Evolutionary conservation across 2,113 vertebrate genomes (phyloP), one percentile per base, ranked within the genome.

Genomic region (Heterotilapia buettikoferi): DNA sequence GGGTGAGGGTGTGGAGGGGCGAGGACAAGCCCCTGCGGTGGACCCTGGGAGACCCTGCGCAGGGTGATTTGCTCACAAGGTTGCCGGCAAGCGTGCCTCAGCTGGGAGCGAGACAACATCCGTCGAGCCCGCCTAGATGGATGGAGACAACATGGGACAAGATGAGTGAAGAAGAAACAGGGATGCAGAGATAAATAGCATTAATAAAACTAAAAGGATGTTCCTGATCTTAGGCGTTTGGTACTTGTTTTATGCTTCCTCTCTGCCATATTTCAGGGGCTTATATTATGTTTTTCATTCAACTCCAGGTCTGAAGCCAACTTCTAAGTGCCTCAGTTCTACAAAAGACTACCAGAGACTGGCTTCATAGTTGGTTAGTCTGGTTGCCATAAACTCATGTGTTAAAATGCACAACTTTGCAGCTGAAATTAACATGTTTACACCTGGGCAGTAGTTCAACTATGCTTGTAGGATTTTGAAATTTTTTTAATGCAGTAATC

Each of bases 61-160:
- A 97, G 90, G 91, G 94, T 93, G 90, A 97, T 97, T 92, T 96
- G 96, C 95, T 97, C 97, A 29, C 97, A 97, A 10, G 97, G 97
- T 92, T 97, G 97, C 82, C 97, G 96, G 89, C 96, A 97, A 78
- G 97, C 97, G 84, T 94, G 96, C 90, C 97, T 96, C 90, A 97
- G 95, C 95, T 97, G 97, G 86, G 96, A 96, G 82, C 97, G 95
- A 38, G 96, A 96, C 91, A 97, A 96, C 94, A 97, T 87, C 89
- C 96, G 95, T 24, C 97, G 93, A 90, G 96, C 96, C 94, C 96
- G 96, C 96, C 97, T 97, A 89, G 10, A 89, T 21, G 33, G 80
- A 54, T 12, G 54, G 81, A 92, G 61, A 92, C 45, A 84, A 82
- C 82, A 91, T 18, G 24, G 86, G 36, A 84, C 79, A 63, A 36